These are phyloP conservation scores for Anoplius nigerrimus DNA, from an alignment of 2,888 invertebrate species.

Conservation along the genomic window DNA sequence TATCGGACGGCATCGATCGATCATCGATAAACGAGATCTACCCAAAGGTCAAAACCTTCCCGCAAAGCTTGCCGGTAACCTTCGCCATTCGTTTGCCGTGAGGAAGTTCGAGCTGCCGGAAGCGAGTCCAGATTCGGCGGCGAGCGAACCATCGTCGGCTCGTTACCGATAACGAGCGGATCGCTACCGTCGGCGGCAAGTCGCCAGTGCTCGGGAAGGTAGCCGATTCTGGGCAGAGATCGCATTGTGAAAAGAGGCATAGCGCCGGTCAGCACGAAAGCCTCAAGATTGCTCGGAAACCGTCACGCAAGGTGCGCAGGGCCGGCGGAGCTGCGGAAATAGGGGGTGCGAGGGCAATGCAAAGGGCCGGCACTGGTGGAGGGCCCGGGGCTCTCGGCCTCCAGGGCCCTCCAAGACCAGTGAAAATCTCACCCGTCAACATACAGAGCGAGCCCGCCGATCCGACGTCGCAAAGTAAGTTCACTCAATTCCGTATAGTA, in stretches of 20 bases:
- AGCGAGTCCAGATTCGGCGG: no score
- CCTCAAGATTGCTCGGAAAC: conserved; percentile 70
- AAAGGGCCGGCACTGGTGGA: conserved; percentile 68
- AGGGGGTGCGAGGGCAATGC: conserved; percentile 68
- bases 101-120: no score
- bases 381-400: conserved; percentile 70
- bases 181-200: neutral
- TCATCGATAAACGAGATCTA: no score
- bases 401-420: conserved; percentile 72
- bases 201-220: neutral
- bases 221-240: conserved; percentile 1
- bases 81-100: no score
- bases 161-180: no score
- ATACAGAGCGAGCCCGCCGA: conserved; percentile 70
- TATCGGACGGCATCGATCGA: no score
- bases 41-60: no score
- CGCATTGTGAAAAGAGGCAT: conserved; percentile 29
- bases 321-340: conserved; percentile 65
- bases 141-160: no score
- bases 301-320: conserved; percentile 62
- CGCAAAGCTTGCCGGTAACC: no score
- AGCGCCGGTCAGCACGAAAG: conserved; percentile 48
- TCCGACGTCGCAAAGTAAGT: conserved; percentile 71
- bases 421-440: conserved; percentile 72
- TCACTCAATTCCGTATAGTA: no score